A percentile compares a stretch with the other conserved stretches of the same genome.
phyloP scores from a whole-genome alignment of 2,113 vertebrate genomes.

The Xenopus laevis region DNA sequence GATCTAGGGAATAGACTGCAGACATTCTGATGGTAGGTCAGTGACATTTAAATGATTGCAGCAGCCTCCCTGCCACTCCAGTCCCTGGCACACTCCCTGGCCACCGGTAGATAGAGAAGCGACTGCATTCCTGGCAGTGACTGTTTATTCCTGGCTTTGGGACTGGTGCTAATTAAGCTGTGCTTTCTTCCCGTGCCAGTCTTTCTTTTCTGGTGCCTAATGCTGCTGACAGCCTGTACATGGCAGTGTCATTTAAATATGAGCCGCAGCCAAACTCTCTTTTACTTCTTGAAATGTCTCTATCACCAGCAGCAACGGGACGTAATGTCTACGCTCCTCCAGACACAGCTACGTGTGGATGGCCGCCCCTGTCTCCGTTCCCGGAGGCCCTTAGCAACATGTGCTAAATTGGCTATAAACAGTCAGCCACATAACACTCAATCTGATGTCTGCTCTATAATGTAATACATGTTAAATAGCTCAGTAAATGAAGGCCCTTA shows the following conservation, averaged over 20 bases:
- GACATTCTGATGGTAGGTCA: too few relatives aligned
- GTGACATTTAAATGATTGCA: too few relatives aligned
- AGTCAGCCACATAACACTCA: conserved; percentile 7
- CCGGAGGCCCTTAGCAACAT: conserved; percentile 15
- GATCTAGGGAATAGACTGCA: too few relatives aligned
- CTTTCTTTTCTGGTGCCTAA: conserved; percentile 5
- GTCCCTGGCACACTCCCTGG: too few relatives aligned
- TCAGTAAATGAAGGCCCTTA: neutral
- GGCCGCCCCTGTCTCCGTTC: conserved; percentile 1
- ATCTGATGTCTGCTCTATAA: conserved; percentile 6
- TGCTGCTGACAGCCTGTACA: conserved; percentile 24
- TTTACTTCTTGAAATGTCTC: conserved; percentile 9
- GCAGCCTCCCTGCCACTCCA: too few relatives aligned
- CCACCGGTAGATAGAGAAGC: neutral
- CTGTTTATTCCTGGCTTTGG: conserved; percentile 16
- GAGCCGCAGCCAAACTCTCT: conserved; percentile 12
- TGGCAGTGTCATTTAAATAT: conserved; percentile 20
- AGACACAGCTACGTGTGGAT: neutral
- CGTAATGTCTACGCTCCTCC: neutral
- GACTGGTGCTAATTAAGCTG: conserved; percentile 33
- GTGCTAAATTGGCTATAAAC: conserved; percentile 27
- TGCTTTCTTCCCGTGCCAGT: conserved; percentile 24
- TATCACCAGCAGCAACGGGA: conserved; percentile 10
- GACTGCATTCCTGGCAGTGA: conserved; percentile 6
- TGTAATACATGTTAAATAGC: conserved; percentile 7